A percentile compares a stretch with the other conserved stretches of the same genome.
These are phyloP conservation scores for Philypnodon macrostomus DNA, from an alignment of 2,797 vertebrate genomes.

Conservation along the genomic window DNA sequence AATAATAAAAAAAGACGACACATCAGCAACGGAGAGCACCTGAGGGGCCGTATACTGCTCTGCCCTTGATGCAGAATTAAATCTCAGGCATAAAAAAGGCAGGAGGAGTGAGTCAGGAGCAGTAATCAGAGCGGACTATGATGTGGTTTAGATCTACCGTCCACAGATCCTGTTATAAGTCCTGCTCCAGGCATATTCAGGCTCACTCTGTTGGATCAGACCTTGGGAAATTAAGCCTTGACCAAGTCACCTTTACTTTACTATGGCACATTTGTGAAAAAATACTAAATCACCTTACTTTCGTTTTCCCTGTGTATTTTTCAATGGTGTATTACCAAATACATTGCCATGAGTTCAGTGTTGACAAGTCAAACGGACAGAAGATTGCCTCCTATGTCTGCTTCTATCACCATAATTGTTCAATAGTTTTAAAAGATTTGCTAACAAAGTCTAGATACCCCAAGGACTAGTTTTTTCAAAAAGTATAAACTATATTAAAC, in stretches of 20 bases:
- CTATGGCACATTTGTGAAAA: no score
- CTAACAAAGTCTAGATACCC: no score
- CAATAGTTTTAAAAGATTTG: no score
- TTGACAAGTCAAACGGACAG: no score
- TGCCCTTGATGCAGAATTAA: slow-evolving; percentile 47
- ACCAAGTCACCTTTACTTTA: slow-evolving; percentile 3
- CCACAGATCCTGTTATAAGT: slow-evolving; percentile 38
- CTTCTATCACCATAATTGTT: no score
- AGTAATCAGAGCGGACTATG: slow-evolving; percentile 40
- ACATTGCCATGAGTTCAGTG: no score
- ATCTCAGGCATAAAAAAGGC: slow-evolving; percentile 28
- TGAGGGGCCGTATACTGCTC: slow-evolving; percentile 9
- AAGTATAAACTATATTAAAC: no score
- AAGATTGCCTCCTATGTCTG: no score
- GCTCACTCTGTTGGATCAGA: slow-evolving; percentile 41
- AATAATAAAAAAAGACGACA: slow-evolving; percentile 22
- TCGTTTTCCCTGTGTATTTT: no score
- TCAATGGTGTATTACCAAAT: no score
- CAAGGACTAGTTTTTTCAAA: no score
- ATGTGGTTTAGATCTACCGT: slow-evolving; percentile 42
- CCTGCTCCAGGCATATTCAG: slow-evolving; percentile 29
- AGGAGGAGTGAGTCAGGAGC: slow-evolving; percentile 42
- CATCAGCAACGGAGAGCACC: slow-evolving; percentile 17
- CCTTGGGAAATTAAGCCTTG: slow-evolving; percentile 26
- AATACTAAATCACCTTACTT: no score